Base-by-base conservation (phyloP, 2,888 invertebrate species). In the Tipula lateralis region DNA sequence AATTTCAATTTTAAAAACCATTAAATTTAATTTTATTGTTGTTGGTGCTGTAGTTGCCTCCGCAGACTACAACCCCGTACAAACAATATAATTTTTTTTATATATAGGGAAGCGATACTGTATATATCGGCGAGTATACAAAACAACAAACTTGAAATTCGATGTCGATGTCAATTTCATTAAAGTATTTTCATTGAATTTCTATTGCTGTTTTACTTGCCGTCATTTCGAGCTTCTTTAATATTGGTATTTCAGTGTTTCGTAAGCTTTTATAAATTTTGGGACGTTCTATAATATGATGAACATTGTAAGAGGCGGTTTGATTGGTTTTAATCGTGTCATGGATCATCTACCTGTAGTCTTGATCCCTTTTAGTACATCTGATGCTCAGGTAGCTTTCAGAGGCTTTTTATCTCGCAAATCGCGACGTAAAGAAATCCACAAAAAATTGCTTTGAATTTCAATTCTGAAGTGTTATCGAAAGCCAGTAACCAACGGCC, bases 161-260 rank as follows among this genome's bases (percentile, higher is more conserved):
- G n/a, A n/a, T n/a, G n/a, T n/a, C n/a, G n/a, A n/a, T 66, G 66
- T 66, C 66, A 66, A 24, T 66, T 66, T 66, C 66, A 66, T 66
- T 66, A 66, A 66, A 66, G 24, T 3, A 66, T 66, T 24, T 66
- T 66, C 13, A 66, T 66, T 66, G 66, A 66, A 66, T 66, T 66
- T 66, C 66, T 19, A 19, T 50, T 50, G 50, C 50, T 50, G 5
- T 19, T 50, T 50, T 66, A 66, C n/a, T 9, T 19, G 66, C 24
- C 9, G 7, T n/a, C 66, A 24, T 66, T 66, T 6, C 24, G 66
- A 9, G 66, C 24, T 1, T 12, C 66, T 24, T 2, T 66, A 2
- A 39, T 2, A 9, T 6, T 24, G 66, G n/a, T n/a, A n/a, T n/a
- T n/a, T 24, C 66, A 66, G 66, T 19, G 66, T 12, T 66, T 66